Conservation (phyloP, 2,113 vertebrate species). For the Lonchura striata region DNA sequence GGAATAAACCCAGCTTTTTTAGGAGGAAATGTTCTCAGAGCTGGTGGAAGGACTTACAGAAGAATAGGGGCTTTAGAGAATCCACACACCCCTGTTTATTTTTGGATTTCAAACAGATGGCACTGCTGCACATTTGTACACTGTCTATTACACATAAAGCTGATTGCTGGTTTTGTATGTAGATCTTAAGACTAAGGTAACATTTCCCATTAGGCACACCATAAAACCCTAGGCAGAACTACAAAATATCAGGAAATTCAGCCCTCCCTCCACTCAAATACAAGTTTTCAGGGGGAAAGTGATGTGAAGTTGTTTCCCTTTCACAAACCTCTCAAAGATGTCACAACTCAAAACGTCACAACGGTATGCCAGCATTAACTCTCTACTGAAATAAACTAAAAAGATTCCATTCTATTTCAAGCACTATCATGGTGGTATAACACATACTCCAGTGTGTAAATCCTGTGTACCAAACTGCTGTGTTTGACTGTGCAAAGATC, state of each 20-base stretch:
- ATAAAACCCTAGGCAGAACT: not conserved
- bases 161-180: not conserved
- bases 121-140: not conserved
- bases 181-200: not conserved
- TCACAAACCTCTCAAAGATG: not conserved
- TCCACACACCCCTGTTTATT: not conserved
- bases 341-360: too few species aligned
- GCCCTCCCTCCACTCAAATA: not conserved
- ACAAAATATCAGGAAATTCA: not conserved
- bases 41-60: not conserved
- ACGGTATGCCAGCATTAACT: accelerated
- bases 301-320: not conserved
- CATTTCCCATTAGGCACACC: not conserved
- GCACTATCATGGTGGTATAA: accelerated
- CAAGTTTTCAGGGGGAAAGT: not conserved
- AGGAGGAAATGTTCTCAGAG: not conserved
- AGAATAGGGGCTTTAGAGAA: not conserved
- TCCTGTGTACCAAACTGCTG: not conserved
- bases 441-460: not conserved
- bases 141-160: not conserved
- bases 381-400: not conserved
- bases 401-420: not conserved
- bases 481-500: not conserved
- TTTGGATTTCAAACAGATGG: not conserved
- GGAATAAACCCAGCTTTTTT: not conserved